Conservation (phyloP, 2,797 vertebrate species). For the Falco novaeseelandiae region DNA sequence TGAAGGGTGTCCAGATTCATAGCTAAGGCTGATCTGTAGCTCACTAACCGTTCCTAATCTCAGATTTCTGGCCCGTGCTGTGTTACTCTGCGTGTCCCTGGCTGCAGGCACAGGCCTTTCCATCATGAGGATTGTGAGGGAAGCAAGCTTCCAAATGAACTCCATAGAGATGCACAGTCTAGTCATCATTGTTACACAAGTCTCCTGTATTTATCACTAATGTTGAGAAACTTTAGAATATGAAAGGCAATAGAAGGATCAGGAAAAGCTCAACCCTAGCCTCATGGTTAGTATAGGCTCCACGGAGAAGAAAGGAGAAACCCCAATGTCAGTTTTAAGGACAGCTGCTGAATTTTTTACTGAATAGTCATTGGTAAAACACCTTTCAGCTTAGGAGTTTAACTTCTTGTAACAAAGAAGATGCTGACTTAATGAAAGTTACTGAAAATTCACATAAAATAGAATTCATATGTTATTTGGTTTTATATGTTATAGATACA, state of each 20-base stretch:
- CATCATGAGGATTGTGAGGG: fast-evolving
- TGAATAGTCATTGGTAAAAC: not conserved
- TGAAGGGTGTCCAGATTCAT: not conserved
- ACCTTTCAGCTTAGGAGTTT: not conserved
- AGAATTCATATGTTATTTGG: not conserved
- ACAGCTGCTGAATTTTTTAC: not conserved
- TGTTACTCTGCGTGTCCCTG: not conserved
- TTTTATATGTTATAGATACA: not conserved
- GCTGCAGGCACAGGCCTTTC: not conserved
- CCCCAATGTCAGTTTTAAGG: not conserved
- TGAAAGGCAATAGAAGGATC: not conserved
- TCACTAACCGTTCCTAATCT: not conserved
- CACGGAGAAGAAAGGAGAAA: not conserved
- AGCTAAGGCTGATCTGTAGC: not conserved
- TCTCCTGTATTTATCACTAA: not conserved
- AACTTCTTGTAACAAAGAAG: not conserved
- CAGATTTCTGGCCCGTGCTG: not conserved
- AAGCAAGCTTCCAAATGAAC: not conserved
- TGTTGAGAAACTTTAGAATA: not conserved
- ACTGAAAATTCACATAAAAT: not conserved
- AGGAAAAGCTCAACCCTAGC: not conserved
- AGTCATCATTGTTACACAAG: not conserved
- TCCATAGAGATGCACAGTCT: not conserved
- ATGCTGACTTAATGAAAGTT: not conserved
- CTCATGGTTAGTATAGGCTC: not conserved